Percentiles rank a stretch among this genome's conserved stretches.
These are phyloP conservation scores for Tridacna gigas DNA, from an alignment of 2,888 invertebrate species.

Conservation along the genomic window DNA sequence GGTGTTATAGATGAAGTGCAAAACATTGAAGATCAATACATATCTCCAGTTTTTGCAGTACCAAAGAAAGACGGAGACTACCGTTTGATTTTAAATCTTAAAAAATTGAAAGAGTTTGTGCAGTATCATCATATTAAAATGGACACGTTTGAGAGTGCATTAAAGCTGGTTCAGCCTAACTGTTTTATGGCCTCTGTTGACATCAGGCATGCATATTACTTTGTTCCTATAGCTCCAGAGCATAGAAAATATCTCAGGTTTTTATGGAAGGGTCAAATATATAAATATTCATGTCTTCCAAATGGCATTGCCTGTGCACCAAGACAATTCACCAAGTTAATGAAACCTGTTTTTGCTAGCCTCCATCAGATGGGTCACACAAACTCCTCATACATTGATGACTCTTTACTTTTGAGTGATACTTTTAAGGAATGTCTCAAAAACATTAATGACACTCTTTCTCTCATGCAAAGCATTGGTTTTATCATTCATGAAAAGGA, in stretches of 20 bases:
- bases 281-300: constrained; percentile 58
- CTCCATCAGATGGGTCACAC: constrained; percentile 46
- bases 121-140: constrained; percentile 68
- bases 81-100: constrained; percentile 60
- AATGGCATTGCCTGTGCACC: constrained; percentile 62
- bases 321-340: too few relatives aligned
- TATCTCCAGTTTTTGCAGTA: constrained; percentile 55
- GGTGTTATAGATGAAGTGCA: constrained; percentile 30
- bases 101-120: constrained; percentile 48
- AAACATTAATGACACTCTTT: constrained; percentile 1
- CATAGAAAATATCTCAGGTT: constrained; percentile 46
- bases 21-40: constrained; percentile 16
- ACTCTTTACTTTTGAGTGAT: not conserved
- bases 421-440: not conserved
- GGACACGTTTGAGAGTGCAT: constrained; percentile 54
- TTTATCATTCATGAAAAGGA: constrained; percentile 32
- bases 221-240: constrained; percentile 46
- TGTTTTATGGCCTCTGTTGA: constrained; percentile 64
- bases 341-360: constrained; percentile 62
- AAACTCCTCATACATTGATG: constrained; percentile 1
- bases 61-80: constrained; percentile 51
- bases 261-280: constrained; percentile 47
- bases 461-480: not conserved
- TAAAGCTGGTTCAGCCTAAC: constrained; percentile 41
- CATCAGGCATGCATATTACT: constrained; percentile 60